Base-by-base conservation (phyloP, 2,888 invertebrate genomes). In the Myathropa florea region DNA sequence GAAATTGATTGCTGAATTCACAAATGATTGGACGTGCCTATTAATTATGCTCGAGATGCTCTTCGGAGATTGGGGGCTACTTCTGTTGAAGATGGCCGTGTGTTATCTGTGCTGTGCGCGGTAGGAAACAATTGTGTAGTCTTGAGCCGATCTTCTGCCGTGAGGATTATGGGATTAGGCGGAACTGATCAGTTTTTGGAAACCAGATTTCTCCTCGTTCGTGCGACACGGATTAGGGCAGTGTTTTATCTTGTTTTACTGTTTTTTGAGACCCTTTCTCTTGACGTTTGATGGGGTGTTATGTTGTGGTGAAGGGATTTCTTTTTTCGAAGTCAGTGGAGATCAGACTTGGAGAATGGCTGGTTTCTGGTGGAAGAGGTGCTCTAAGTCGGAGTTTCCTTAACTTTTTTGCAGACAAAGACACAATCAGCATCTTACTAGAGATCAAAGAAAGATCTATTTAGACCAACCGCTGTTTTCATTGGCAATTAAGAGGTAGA, bases 21-120 rank as follows among this genome's bases (percentile, higher is more conserved):
- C n/a, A 60, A 80, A 72, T 55, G 53, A 55, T 23, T n/a, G 3
- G 30, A 59, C 14, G 59, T 9, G 57, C 23, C 65, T 64, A 79
- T 79, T 60, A 79, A 79, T 72, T 60, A 60, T 53, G 71, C 18
- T 9, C 24, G 18, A 79, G 46, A 53, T 18, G 26, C 61, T 46
- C 53, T 55, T 33, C 60, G 14, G 24, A 10, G 59, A 65, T 24
- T 57, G 24, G 23, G 24, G 14, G 12, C 14, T 57, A 14, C 46
- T 46, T 57, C n/a, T 57, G 57, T 24, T 12, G 57, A 21, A 53
- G 53, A 53, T 33, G 46, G n/a, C 7, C 18, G 39, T n/a, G 6
- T 18, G 39, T 39, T 39, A 46, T 46, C 46, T 46, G 18, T 18
- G 57, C 57, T 12, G 57, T 23, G 57, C 57, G 12, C 57, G 7